phyloP scores from a whole-genome alignment of 2,888 invertebrate genomes.

The Lasioglossum pauxillum region DNA sequence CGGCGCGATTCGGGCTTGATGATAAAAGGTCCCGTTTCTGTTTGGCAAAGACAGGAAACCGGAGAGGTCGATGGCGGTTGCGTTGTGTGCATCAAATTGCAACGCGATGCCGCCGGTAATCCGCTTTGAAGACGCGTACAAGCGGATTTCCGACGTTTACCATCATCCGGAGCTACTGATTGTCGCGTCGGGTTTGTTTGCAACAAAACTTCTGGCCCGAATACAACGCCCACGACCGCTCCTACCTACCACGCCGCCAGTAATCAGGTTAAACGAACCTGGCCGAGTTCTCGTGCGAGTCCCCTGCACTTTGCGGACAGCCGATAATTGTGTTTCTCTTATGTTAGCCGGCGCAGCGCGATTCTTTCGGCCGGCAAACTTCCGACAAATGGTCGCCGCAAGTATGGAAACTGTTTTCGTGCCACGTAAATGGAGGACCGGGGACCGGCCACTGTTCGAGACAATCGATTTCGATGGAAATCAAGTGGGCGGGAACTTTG shows the following conservation, averaged over 20 bases:
- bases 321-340: constrained; percentile 56
- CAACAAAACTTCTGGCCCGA: constrained; percentile 58
- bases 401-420: constrained; percentile 5
- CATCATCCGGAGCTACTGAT: constrained; percentile 26
- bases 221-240: constrained; percentile 51
- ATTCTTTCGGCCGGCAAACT: background rate
- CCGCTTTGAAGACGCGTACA: constrained; percentile 41
- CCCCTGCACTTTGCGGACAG: constrained; percentile 45
- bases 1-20: background rate
- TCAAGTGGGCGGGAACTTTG: background rate
- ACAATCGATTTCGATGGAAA: background rate
- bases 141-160: constrained; percentile 42
- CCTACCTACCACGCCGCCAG: background rate
- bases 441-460: background rate
- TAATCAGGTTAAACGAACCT: constrained; percentile 59
- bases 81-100: constrained; percentile 16
- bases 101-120: constrained; percentile 33
- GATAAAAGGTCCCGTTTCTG: background rate
- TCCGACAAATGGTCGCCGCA: constrained; percentile 11
- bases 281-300: constrained; percentile 49
- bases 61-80: background rate
- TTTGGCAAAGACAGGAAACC: background rate
- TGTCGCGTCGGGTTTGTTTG: constrained; percentile 44
- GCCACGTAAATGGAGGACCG: background rate
- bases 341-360: constrained; percentile 16